Conservation (phyloP, 2,113 vertebrate genomes). For the Mesitornis unicolor region DNA sequence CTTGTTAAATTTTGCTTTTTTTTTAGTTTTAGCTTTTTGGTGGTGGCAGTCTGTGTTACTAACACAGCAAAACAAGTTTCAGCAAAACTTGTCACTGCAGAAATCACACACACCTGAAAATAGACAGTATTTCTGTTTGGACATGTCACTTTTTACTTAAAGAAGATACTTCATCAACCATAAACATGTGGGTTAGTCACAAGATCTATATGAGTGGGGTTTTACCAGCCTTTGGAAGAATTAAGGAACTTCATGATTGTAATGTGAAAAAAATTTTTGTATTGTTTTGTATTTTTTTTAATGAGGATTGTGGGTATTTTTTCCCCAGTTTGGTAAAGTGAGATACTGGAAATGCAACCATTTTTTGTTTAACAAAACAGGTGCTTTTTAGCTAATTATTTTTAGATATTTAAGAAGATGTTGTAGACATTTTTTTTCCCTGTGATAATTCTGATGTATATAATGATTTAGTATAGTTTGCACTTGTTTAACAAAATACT, state of each 20-base stretch:
- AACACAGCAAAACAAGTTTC: not conserved
- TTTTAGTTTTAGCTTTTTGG: not conserved
- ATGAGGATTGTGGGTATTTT: accelerated
- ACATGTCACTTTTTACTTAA: not conserved
- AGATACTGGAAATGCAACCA: not conserved
- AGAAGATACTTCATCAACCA: not conserved
- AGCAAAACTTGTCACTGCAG: not conserved
- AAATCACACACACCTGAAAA: not conserved
- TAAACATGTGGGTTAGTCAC: not conserved
- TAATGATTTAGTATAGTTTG: not conserved
- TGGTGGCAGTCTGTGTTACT: not conserved
- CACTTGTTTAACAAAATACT: not conserved
- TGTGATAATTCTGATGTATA: not conserved
- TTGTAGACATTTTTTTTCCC: not conserved
- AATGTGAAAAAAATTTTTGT: not conserved
- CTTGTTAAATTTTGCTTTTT: not conserved
- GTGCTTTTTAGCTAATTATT: not conserved
- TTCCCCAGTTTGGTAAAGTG: not conserved
- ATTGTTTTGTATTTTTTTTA: not conserved
- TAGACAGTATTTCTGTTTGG: not conserved
- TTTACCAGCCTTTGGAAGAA: not conserved
- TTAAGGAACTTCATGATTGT: not conserved
- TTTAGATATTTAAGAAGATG: not conserved
- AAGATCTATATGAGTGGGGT: not conserved
- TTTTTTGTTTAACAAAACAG: not conserved